Conservation (phyloP, 2,113 vertebrate genomes). For the Accipiter cooperii region DNA sequence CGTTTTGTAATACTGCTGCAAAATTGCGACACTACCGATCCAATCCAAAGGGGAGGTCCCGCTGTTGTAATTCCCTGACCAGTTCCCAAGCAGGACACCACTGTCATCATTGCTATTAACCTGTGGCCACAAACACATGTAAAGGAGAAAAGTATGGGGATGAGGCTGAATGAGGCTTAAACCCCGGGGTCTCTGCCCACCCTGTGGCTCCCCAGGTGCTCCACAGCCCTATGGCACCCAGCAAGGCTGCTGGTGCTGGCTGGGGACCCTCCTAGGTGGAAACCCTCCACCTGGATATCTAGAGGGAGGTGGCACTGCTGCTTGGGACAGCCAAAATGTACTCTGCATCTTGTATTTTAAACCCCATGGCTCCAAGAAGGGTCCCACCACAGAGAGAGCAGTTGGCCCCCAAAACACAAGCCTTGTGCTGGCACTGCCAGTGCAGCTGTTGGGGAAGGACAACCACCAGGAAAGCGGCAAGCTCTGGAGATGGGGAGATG, state of each 20-base stretch:
- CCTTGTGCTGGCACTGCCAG: not conserved
- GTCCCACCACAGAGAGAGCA: not conserved
- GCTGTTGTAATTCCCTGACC: constrained; percentile 30
- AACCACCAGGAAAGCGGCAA: not conserved
- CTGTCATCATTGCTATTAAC: constrained; percentile 54
- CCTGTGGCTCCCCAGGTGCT: not conserved
- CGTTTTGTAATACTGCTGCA: constrained; percentile 54
- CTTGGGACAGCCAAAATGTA: fast-evolving
- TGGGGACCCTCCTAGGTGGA: not conserved
- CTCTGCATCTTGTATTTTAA: not conserved
- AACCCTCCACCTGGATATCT: not conserved
- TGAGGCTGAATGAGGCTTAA: not conserved
- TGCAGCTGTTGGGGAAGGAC: not conserved
- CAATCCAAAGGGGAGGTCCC: constrained; percentile 56
- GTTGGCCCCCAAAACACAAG: not conserved
- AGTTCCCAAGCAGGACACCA: constrained; percentile 54
- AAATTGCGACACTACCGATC: constrained; percentile 56
- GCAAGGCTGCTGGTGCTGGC: not conserved
- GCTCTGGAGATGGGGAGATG: not conserved
- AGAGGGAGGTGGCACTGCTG: not conserved
- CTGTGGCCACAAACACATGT: not conserved
- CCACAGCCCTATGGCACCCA: not conserved
- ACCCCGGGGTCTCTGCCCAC: not conserved
- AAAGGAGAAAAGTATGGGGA: not conserved
- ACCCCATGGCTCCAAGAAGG: not conserved